Conservation (phyloP, 2,888 invertebrate species). For the Limnephilus rhombicus region DNA sequence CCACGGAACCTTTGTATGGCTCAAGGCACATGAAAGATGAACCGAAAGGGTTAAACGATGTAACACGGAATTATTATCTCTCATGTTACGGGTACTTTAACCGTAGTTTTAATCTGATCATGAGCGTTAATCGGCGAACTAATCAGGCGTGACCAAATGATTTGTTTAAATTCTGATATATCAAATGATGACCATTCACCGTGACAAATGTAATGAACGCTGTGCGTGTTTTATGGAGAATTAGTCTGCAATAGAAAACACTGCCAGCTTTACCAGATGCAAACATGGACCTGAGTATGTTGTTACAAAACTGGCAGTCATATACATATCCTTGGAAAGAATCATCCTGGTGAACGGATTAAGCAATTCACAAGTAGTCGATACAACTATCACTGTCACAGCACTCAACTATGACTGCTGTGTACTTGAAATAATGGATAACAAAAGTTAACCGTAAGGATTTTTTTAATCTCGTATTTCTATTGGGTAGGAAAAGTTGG, state of each 20-base stretch:
- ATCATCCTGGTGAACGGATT: not conserved
- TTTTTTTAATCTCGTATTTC: too few relatives aligned
- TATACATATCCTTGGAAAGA: not conserved
- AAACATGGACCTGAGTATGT: not conserved
- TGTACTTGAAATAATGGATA: not conserved
- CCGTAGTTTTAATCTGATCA: not conserved
- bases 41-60: not conserved
- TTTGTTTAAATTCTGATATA: not conserved
- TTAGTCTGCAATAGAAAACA: not conserved
- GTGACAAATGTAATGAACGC: not conserved
- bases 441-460: not conserved
- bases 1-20: not conserved
- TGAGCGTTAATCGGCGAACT: not conserved
- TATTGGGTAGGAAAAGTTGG: too few relatives aligned
- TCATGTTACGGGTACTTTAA: not conserved
- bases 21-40: not conserved
- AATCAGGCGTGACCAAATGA: not conserved
- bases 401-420: not conserved
- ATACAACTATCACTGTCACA: not conserved
- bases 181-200: not conserved
- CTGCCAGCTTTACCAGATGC: not conserved
- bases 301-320: not conserved
- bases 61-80: not conserved
- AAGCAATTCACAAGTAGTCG: not conserved
- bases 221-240: not conserved